These are phyloP conservation scores for Phania funesta DNA, from an alignment of 2,888 invertebrate genomes.

Conservation along the genomic window DNA sequence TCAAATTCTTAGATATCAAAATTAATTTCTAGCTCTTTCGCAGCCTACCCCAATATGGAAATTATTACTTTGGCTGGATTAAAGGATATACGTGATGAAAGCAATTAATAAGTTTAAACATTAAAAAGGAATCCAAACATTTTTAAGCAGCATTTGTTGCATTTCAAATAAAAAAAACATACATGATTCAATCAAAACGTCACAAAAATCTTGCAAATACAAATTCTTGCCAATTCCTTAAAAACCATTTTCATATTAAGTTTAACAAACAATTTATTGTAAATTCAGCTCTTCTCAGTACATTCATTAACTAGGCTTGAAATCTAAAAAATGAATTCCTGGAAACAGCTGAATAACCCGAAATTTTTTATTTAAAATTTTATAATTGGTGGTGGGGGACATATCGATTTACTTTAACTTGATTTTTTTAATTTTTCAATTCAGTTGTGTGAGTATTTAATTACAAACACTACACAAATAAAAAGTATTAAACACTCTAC, in stretches of 20 bases:
- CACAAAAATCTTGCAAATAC: neutral
- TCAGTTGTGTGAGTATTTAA: conserved; percentile 1
- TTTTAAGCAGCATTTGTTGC: too few species aligned
- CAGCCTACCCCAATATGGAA: too few species aligned
- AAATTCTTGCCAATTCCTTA: conserved; percentile 39
- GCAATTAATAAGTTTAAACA: too few species aligned
- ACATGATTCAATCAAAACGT: neutral
- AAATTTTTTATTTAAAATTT: conserved; percentile 10
- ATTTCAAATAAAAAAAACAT: neutral
- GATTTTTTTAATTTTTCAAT: neutral
- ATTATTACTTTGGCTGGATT: too few species aligned
- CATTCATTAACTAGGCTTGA: conserved; percentile 14
- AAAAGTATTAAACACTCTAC: conserved; percentile 64
- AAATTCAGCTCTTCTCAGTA: conserved; percentile 58
- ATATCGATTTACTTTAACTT: conserved; percentile 19
- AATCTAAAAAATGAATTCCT: conserved; percentile 31
- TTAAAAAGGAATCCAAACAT: too few species aligned
- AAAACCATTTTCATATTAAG: conserved; percentile 51
- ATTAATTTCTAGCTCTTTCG: too few species aligned
- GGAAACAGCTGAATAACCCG: conserved; percentile 56
- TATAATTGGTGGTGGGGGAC: conserved; percentile 57
- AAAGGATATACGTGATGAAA: too few species aligned
- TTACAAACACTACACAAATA: conserved; percentile 17
- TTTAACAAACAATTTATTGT: conserved; percentile 17
- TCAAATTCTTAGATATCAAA: too few species aligned